Evolutionary conservation across 2,888 invertebrate species (phyloP).

Genomic region (Colletes collaris): DNA sequence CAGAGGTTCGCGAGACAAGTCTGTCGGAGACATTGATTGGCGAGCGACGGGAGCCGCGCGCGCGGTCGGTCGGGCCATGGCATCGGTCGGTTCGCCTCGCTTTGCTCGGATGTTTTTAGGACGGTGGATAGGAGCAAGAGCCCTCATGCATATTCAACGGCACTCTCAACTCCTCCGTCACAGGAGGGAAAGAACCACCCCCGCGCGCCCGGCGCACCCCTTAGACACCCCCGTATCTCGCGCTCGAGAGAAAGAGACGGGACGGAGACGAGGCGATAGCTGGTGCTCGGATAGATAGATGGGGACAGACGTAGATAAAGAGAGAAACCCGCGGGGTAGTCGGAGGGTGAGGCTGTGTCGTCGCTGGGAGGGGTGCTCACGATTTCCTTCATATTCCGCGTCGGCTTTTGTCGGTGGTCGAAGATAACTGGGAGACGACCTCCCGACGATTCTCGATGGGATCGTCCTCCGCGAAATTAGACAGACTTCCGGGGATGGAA

Average conservation of each 20-base stretch:
- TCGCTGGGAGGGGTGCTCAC: slow-evolving; percentile 68
- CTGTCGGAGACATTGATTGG: slow-evolving; percentile 81
- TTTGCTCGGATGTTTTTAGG: slow-evolving; percentile 82
- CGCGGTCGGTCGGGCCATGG: slow-evolving; percentile 71
- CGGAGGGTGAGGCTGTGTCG: slow-evolving; percentile 16
- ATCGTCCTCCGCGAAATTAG: slow-evolving; percentile 36
- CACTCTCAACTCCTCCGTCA: slow-evolving; percentile 83
- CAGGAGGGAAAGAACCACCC: slow-evolving; percentile 83
- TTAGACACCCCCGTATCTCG: slow-evolving; percentile 69
- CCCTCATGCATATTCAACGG: slow-evolving; percentile 83
- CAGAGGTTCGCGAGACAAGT: slow-evolving; percentile 78
- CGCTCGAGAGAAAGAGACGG: slow-evolving; percentile 75
- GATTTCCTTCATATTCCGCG: slow-evolving; percentile 73
- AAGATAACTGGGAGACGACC: slow-evolving; percentile 62
- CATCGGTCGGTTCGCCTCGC: slow-evolving; percentile 67
- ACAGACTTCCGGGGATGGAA: slow-evolving; percentile 28
- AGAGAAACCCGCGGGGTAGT: slow-evolving; percentile 21
- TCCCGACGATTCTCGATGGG: slow-evolving; percentile 47
- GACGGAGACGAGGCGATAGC: slow-evolving; percentile 64
- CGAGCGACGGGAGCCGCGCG: slow-evolving; percentile 70
- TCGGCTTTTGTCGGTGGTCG: slow-evolving; percentile 64
- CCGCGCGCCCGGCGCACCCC: slow-evolving; percentile 70
- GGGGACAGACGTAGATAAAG: slow-evolving; percentile 33
- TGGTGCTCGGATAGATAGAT: slow-evolving; percentile 64
- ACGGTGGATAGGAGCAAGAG: slow-evolving; percentile 81